Conservation (phyloP, 2,888 invertebrate species). For the Encarsia formosa region DNA sequence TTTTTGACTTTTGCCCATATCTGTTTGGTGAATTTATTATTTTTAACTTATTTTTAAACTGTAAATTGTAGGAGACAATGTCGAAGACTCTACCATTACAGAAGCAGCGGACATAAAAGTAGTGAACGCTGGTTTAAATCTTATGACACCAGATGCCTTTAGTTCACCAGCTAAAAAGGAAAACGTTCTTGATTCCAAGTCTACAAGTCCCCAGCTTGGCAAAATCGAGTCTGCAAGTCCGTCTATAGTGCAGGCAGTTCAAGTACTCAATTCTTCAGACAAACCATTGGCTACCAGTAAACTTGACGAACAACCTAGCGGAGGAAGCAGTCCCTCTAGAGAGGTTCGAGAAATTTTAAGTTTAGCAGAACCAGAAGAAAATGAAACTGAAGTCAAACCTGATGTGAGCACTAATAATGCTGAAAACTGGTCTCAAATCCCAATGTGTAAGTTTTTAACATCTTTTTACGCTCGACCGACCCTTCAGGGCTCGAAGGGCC, state of each 20-base stretch:
- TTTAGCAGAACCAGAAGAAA: conserved; percentile 55
- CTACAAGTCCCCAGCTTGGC: conserved; percentile 42
- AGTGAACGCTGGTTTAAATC: conserved; percentile 57
- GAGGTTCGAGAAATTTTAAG: conserved; percentile 86
- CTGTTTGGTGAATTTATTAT: no score
- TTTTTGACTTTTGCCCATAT: no score
- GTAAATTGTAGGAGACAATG: conserved; percentile 35
- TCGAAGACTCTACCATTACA: conserved; percentile 42
- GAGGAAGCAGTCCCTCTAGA: conserved; percentile 84
- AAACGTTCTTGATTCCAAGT: conserved; percentile 44
- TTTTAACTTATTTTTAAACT: not conserved
- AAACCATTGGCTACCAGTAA: conserved; percentile 41
- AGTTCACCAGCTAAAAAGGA: conserved; percentile 58
- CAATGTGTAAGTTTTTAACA: conserved; percentile 36
- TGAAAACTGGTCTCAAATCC: conserved; percentile 52
- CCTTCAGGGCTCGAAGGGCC: no score
- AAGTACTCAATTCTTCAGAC: conserved; percentile 40
- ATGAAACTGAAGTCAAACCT: conserved; percentile 35
- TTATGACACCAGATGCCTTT: conserved; percentile 88
- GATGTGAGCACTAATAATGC: conserved; percentile 30
- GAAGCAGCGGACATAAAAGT: conserved; percentile 43
- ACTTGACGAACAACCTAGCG: conserved; percentile 58
- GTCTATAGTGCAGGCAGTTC: conserved; percentile 42
- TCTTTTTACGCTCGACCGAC: no score
- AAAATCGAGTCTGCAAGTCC: conserved; percentile 42